Base-by-base conservation (phyloP, 2,113 vertebrate species). In the Misgurnus mizolepis region DNA sequence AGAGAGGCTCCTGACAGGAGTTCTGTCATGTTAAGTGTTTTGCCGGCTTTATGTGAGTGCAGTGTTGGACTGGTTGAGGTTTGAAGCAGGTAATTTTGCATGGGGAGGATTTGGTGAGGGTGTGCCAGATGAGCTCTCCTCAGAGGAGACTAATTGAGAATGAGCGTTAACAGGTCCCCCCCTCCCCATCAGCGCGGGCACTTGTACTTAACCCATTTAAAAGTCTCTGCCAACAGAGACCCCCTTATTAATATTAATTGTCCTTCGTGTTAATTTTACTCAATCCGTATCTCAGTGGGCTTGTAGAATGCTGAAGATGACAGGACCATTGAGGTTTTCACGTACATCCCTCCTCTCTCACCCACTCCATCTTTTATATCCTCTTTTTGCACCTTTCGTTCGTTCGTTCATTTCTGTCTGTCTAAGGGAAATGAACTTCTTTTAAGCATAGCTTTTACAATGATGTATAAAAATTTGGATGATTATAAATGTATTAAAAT, bases 401-500 rank as follows among this genome's bases (percentile, higher is more conserved):
- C 82, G 85, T 75, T 76, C 84, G 87, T 83, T 87, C 69, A 82
- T 68, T 10, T 7, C 64, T 66, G 17, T 41, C 49, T 45, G 39
- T 49, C 10, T 82, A 82, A 88, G 88, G 85, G 86, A 89, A 91
- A 90, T 90, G 77, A 90, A 86, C 88, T 86, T 84, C 67, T 50
- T 71, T 83, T 85, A 80, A 83, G 81, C 15, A 69, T 83, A 82
- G 81, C 87, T 88, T 92, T 90, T 85, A 89, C 90, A 91, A 88
- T 89, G 91, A 89, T 89, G 89, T 75, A 88, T 86, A 86, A 86
- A 91, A 89, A 86, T 87, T 75, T 81, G 87, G 82, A 87, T 87
- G 86, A 90, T 92, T 89, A 92, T 88, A 86, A 85, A 82, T 76
- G 85, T 86, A 88, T 90, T 90, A 89, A 90, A 88, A 90, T 90